These are phyloP conservation scores for Ladona fulva DNA, from an alignment of 1,140 invertebrate species.

Conservation along the genomic window DNA sequence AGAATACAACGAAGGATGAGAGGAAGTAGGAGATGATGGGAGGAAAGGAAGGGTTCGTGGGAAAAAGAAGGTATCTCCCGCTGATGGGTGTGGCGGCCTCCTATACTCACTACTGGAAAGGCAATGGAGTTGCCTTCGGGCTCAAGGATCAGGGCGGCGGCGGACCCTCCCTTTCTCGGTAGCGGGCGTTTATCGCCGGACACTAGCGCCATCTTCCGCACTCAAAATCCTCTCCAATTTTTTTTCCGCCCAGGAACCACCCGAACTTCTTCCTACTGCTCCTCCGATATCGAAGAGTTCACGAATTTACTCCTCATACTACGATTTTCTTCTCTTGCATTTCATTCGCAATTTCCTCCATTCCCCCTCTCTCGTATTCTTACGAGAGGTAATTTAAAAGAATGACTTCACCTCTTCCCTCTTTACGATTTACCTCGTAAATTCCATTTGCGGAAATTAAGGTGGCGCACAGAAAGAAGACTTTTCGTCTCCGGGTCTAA, in stretches of 20 bases:
- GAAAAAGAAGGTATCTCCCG: neutral
- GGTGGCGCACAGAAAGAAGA: too few relatives aligned
- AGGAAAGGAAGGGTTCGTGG: neutral
- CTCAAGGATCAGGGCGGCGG: too few relatives aligned
- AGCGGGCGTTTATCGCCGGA: neutral
- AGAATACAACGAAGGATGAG: neutral
- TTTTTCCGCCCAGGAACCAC: neutral
- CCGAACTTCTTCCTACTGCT: too few relatives aligned
- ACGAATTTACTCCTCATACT: neutral
- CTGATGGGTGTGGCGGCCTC: too few relatives aligned
- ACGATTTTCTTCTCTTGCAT: too few relatives aligned
- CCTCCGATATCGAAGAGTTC: neutral
- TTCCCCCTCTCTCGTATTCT: neutral
- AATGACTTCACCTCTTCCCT: too few relatives aligned
- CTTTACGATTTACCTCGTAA: too few relatives aligned
- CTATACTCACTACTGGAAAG: too few relatives aligned
- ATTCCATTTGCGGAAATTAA: too few relatives aligned
- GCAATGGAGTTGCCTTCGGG: too few relatives aligned
- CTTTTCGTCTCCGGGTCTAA: too few relatives aligned
- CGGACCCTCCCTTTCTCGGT: neutral
- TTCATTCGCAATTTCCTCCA: neutral
- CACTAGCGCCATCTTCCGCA: neutral
- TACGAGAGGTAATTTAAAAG: too few relatives aligned
- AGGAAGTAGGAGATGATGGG: neutral
- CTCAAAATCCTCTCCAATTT: neutral